Evolutionary conservation across 2,888 invertebrate species (phyloP).

Genomic region (Nyleta sp.): DNA sequence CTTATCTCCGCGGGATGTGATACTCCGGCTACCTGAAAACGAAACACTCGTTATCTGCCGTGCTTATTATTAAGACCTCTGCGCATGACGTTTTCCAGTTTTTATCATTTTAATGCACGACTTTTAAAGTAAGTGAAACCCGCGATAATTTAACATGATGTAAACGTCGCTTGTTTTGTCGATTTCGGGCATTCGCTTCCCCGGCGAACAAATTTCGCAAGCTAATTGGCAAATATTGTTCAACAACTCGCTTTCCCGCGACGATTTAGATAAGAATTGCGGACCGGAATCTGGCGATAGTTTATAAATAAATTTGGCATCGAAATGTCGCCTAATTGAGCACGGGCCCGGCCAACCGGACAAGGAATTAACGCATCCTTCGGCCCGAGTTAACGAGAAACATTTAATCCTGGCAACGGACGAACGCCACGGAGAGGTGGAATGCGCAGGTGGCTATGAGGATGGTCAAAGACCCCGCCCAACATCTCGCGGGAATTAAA

Average conservation of each 20-base stretch:
- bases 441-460: slow-evolving; percentile 67
- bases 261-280: slow-evolving; percentile 48
- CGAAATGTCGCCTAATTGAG: slow-evolving; percentile 61
- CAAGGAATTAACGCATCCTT: slow-evolving; percentile 58
- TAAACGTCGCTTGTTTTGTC: slow-evolving; percentile 8
- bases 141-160: slow-evolving; percentile 42
- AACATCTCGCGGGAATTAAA: slow-evolving; percentile 66
- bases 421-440: slow-evolving; percentile 58
- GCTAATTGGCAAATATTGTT: slow-evolving; percentile 35
- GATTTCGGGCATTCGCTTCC: slow-evolving; percentile 9
- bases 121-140: slow-evolving; percentile 37
- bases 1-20: slow-evolving; percentile 33
- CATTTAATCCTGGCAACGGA: slow-evolving; percentile 67
- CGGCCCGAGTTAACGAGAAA: slow-evolving; percentile 65
- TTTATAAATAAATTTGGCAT: slow-evolving; percentile 61
- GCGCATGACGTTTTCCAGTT: slow-evolving; percentile 25
- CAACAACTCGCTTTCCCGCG: slow-evolving; percentile 5
- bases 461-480: slow-evolving; percentile 68
- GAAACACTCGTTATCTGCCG: slow-evolving; percentile 32
- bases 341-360: slow-evolving; percentile 40
- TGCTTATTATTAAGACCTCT: slow-evolving; percentile 56
- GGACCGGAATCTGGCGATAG: slow-evolving; percentile 35
- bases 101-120: slow-evolving; percentile 52
- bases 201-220: slow-evolving; percentile 26
- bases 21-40: slow-evolving; percentile 22